These are phyloP conservation scores for Holcopasites calliopsidis DNA, from an alignment of 1,140 invertebrate genomes.

Conservation along the genomic window DNA sequence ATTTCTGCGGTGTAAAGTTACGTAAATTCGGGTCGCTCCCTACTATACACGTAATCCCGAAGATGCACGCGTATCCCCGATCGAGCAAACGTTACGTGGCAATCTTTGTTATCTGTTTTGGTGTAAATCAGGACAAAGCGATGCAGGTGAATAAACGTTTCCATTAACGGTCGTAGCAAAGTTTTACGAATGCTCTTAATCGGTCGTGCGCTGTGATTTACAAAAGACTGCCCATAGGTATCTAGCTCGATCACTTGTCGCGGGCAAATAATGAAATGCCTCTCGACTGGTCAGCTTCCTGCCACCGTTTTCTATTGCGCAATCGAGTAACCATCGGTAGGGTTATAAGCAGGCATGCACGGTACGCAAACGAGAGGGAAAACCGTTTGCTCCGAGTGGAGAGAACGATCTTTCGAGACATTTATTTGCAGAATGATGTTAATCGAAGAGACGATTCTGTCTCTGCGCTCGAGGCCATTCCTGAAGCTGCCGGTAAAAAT, in stretches of 20 bases:
- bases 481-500: neutral
- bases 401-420: neutral
- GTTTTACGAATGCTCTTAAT: neutral
- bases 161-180: no score
- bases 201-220: neutral
- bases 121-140: neutral
- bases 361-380: conserved; percentile 34
- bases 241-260: conserved; percentile 13
- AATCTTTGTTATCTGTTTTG: neutral
- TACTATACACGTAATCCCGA: conserved; percentile 28
- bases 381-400: neutral
- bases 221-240: neutral
- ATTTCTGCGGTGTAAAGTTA: conserved; percentile 45
- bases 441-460: neutral
- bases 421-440: neutral
- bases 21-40: conserved; percentile 39
- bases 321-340: neutral
- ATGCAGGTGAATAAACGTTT: neutral
- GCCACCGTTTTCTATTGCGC: conserved; percentile 35
- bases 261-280: conserved; percentile 25
- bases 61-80: neutral
- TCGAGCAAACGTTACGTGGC: neutral
- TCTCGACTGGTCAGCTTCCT: conserved; percentile 24
- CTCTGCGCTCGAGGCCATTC: neutral
- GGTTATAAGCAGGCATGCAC: neutral